Evolutionary conservation across 2,888 invertebrate species (phyloP), one percentile per base, ranked within the genome.

Genomic region (Achlya flavicornis): DNA sequence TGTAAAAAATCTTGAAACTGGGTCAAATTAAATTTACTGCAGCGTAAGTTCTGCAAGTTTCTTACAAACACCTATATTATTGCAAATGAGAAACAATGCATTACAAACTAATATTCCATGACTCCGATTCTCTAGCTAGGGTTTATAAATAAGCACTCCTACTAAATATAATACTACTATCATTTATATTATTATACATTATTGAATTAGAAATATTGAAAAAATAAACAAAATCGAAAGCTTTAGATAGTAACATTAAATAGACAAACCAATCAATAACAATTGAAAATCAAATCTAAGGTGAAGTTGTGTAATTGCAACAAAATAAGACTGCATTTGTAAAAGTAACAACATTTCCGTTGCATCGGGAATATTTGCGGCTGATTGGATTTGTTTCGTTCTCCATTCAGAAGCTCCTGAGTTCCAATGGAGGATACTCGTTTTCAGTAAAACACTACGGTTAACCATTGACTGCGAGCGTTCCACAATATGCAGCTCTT

Each of bases 321-420:
- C 64, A 65, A 71, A 78, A 75, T 72, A 71, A 70, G 73, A 74
- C 77, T 69, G 76, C 78, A 71, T 76, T 76, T 72, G 67, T 64
- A 81, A 85, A 78, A 74, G 79, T 76, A 80, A 79, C 75, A 76
- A 69, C 75, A 78, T 77, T 84, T 78, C 74, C 71, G 70, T 77
- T 72, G 71, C 66, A 77, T 69, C 63, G 73, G 66, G 74, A 76
- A 82, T 81, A 80, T 83, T 88, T 79, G 84, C 76, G 81, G 84
- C 74, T 86, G 88, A 90, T 90, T 89, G 87, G 88, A 84, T 90
- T 88, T 86, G 87, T 86, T 88, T 85, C 84, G 81, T 82, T 85
- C 77, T 79, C 83, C 80, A 81, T 81, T 82, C 77, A 76, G 75
- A 73, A 76, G 73, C 69, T 75, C 71, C 74, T 71, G 74, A 76